These are phyloP conservation scores for Gorilla gorilla DNA, from an alignment of 2,113 vertebrate species.

Conservation along the genomic window DNA sequence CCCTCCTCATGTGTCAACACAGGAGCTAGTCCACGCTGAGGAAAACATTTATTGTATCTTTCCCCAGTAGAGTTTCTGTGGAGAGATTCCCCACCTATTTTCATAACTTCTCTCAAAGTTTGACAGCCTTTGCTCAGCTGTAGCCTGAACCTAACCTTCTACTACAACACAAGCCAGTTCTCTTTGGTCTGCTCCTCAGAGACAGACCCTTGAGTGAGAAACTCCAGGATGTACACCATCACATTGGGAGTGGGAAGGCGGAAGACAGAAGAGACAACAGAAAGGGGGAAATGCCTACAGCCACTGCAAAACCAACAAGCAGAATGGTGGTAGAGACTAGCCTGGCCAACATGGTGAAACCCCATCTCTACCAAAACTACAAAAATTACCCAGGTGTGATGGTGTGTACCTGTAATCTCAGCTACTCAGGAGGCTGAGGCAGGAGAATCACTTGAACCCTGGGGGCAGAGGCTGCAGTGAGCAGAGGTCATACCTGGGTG, in stretches of 20 bases:
- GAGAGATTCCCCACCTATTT: neutral
- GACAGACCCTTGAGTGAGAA: neutral
- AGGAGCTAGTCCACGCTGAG: neutral
- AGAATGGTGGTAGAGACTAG: neutral
- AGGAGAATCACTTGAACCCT: no score
- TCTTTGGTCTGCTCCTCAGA: neutral
- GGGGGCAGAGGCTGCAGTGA: no score
- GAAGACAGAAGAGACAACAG: neutral
- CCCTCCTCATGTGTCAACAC: neutral
- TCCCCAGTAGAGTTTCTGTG: neutral
- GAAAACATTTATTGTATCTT: neutral
- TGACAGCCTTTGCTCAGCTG: neutral
- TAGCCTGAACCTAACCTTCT: neutral
- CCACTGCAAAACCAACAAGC: neutral
- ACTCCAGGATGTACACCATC: neutral
- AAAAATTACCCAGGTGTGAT: no score
- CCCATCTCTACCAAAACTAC: no score
- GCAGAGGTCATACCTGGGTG: no score
- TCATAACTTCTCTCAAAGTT: neutral
- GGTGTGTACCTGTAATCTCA: no score
- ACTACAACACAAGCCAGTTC: neutral
- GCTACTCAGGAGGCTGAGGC: no score
- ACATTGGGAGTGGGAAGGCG: neutral
- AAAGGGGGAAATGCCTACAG: neutral
- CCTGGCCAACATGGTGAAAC: no score